Evolutionary conservation across 2,113 vertebrate species (phyloP).

Genomic region (Lucifuga dentata): DNA sequence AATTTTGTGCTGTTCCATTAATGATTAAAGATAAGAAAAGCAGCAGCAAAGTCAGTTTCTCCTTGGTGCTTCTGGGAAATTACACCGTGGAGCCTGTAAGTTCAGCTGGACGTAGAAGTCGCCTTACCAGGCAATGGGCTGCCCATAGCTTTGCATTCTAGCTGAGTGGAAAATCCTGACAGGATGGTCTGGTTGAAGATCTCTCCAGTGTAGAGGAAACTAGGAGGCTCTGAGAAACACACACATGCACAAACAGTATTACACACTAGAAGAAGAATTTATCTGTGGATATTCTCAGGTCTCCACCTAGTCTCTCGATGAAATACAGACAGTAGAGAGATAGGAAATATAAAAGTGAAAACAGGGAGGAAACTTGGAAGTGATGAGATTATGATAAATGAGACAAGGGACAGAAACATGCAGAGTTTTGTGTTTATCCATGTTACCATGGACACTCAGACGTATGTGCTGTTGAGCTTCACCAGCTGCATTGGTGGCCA

Average conservation of each 20-base stretch:
- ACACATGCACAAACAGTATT: conserved; percentile 36
- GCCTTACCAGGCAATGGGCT: conserved; percentile 89
- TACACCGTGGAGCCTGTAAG: conserved; percentile 4
- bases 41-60: neutral
- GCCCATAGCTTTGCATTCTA: conserved; percentile 90
- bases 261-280: conserved; percentile 15
- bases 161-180: conserved; percentile 86
- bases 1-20: conserved; percentile 40
- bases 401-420: conserved; percentile 15
- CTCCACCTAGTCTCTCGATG: conserved; percentile 7
- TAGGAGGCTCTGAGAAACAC: conserved; percentile 88
- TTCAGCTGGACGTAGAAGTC: conserved; percentile 9
- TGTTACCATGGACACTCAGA: conserved; percentile 92
- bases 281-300: conserved; percentile 4
- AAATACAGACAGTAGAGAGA: neutral
- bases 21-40: conserved; percentile 42
- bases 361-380: neutral
- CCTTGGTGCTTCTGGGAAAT: conserved; percentile 3
- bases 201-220: conserved; percentile 85
- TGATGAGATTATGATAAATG: neutral
- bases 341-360: conserved; percentile 8
- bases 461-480: conserved; percentile 89
- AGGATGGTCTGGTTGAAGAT: conserved; percentile 91
- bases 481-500: conserved; percentile 95
- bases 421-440: conserved; percentile 7